phyloP scores from a whole-genome alignment of 2,888 invertebrate genomes.

The Crioceris asparagi region DNA sequence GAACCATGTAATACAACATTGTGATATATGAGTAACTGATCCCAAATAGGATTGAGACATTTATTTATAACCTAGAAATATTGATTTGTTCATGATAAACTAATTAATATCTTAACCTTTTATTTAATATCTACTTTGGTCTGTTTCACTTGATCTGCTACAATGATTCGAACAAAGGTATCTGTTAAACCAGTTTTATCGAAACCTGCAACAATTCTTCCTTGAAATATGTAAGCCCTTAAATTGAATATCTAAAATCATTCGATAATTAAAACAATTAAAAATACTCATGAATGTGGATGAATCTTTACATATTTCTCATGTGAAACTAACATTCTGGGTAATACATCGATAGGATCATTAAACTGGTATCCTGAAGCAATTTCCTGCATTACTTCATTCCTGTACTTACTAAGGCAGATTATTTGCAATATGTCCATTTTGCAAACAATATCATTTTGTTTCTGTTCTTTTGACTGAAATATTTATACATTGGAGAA shows the following conservation, averaged over 20 bases:
- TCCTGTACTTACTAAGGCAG: too few species aligned
- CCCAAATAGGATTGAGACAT: constrained; percentile 51
- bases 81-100: not conserved
- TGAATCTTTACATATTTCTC: constrained; percentile 22
- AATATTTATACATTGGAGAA: too few species aligned
- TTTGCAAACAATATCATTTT: too few species aligned
- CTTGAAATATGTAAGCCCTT: constrained; percentile 56
- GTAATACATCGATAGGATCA: constrained; percentile 7
- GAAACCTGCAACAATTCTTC: constrained; percentile 47
- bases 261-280: too few species aligned
- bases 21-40: constrained; percentile 44
- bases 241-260: constrained; percentile 46
- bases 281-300: constrained; percentile 2
- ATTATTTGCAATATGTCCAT: too few species aligned
- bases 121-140: constrained; percentile 33
- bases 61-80: constrained; percentile 22
- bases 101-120: not conserved
- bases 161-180: constrained; percentile 38
- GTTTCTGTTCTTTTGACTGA: too few species aligned
- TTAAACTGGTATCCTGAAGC: constrained; percentile 5
- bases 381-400: too few species aligned
- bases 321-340: constrained; percentile 19
- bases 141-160: constrained; percentile 33
- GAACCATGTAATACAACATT: constrained; percentile 37
- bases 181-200: constrained; percentile 45